These are phyloP conservation scores for Bucco capensis DNA, from an alignment of 2,113 vertebrate genomes.

Conservation along the genomic window DNA sequence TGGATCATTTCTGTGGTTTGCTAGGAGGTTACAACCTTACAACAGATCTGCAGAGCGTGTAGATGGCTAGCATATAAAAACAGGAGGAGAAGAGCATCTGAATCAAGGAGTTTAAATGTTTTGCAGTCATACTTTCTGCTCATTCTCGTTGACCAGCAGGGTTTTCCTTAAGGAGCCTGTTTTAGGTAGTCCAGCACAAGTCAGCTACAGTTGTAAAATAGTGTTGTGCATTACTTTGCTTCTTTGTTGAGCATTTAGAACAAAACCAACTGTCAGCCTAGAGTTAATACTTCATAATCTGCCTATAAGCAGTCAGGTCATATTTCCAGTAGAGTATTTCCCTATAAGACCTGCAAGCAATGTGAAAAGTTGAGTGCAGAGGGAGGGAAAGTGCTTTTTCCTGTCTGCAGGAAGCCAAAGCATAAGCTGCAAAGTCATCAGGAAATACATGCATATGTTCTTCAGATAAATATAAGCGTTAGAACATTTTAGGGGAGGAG, in stretches of 20 bases:
- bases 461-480: slow-evolving; percentile 11
- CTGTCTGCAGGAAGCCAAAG: background rate
- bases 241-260: background rate
- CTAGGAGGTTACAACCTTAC: too few relatives aligned
- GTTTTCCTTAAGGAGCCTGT: background rate
- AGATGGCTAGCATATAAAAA: background rate
- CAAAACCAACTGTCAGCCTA: background rate
- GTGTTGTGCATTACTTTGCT: background rate
- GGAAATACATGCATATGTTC: background rate
- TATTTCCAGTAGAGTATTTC: background rate
- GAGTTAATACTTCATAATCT: background rate
- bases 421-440: slow-evolving; percentile 3
- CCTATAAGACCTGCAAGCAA: background rate
- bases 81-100: background rate
- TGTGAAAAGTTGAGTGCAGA: background rate
- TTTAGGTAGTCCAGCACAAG: background rate
- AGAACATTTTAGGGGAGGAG: background rate
- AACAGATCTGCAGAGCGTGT: rapidly evolving
- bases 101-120: background rate
- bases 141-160: background rate
- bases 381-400: background rate
- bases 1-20: background rate
- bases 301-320: background rate
- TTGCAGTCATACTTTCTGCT: background rate
- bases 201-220: background rate